Conservation (phyloP, 2,888 invertebrate species). For the Barypeithes pellucidus region DNA sequence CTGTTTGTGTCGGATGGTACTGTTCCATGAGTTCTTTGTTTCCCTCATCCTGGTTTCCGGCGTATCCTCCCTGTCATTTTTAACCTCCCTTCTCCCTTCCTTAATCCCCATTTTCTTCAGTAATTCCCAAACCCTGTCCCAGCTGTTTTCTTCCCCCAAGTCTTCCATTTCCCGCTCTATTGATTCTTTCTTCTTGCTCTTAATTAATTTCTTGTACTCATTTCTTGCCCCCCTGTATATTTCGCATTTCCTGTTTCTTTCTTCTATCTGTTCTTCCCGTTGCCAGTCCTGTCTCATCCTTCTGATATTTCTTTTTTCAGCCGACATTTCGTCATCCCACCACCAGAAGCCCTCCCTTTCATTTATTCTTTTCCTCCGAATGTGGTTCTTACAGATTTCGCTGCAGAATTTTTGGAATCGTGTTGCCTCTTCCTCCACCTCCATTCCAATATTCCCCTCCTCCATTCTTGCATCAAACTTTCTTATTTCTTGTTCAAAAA, state of each 20-base stretch:
- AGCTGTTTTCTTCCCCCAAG: slow-evolving; percentile 15
- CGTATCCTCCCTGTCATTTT: slow-evolving; percentile 41
- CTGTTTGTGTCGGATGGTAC: slow-evolving; percentile 46
- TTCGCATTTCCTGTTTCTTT: neutral
- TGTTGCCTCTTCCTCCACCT: slow-evolving; percentile 7
- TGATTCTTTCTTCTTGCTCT: slow-evolving; percentile 2
- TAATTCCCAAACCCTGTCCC: slow-evolving; percentile 24
- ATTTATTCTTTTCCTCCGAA: no score
- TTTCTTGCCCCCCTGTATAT: neutral
- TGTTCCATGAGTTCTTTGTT: slow-evolving; percentile 37
- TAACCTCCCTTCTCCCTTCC: slow-evolving; percentile 4
- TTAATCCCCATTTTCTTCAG: neutral
- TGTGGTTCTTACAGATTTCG: no score
- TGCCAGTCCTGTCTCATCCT: slow-evolving; percentile 11
- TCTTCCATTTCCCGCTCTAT: slow-evolving; percentile 15
- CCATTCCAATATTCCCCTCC: neutral
- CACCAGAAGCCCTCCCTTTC: no score
- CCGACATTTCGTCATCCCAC: slow-evolving; percentile 11
- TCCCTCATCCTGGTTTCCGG: slow-evolving; percentile 35
- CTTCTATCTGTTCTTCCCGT: neutral
- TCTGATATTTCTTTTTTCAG: neutral
- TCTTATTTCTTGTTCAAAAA: neutral
- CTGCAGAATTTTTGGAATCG: neutral
- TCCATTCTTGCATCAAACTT: slow-evolving; percentile 1
- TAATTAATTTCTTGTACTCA: slow-evolving; percentile 22